Evolutionary conservation across 2,113 vertebrate genomes (phyloP), one percentile per base, ranked within the genome.

Genomic region (Rissa tridactyla): DNA sequence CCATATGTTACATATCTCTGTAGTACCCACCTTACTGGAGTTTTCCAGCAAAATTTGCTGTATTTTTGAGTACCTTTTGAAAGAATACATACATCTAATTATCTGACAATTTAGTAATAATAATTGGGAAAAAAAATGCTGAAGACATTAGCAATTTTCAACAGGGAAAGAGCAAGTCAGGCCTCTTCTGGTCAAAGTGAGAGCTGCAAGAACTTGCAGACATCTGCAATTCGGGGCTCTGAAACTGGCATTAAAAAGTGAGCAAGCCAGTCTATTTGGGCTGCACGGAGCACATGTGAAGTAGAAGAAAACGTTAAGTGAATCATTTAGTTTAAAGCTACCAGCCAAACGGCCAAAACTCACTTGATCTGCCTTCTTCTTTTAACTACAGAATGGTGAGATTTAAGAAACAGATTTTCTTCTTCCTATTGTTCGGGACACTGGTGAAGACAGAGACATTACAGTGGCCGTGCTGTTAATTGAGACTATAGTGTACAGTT

Each of bases 171-270:
- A 86, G 76, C 71, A 96, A 96, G 95, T 92, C 72, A 61, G 96
- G 92, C 96, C 85, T 94, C 96, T 96, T 88, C 92, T 97, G 96
- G 95, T 61, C 80, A 94, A 70, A 95, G n/a, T 11, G 76, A 78
- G 94, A 93, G 90, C 61, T 97, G 94, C 96, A 96, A 82, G 90
- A 70, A 70, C 42, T 61, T 55, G 69, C 46, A 84, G 51, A 30
- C 52, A 58, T 23, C 38, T 72, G 52, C 44, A 75, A 6, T 30
- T 17, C 73, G 51, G 27, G 23, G 68, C 62, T 55, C 60, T 78
- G 69, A 68, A 92, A 73, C 1, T 6, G 42, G 25, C 42, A 27
- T 32, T 75, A 77, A 17, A n/a, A 84, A 54, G 51, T 25, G 15
- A 90, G 44, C 16, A 52, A 25, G 8, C 7, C 44, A 57, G 21